Base-by-base conservation (phyloP, 2,888 invertebrate species). In the Agrochola macilenta region DNA sequence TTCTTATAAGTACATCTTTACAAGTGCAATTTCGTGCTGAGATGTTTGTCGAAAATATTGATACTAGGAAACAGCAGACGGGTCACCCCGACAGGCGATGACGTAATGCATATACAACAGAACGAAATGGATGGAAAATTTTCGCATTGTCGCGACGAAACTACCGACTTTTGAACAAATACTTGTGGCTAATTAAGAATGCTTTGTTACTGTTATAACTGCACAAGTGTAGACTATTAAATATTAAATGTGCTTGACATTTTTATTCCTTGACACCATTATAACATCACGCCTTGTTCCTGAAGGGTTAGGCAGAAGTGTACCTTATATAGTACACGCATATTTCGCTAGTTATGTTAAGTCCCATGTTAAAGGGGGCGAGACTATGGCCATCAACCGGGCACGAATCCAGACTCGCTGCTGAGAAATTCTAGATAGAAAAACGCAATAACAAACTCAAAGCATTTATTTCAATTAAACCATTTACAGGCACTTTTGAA, bases 71-170 rank as follows among this genome's bases (percentile, higher is more conserved):
- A 74, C 26, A 5, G 17, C 49, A 75, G 61, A 79, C 74, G 39
- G 54, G 66, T 60, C 69, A 75, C 23, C 58, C 52, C 73, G 74
- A 81, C 75, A 76, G 54, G 39, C 68, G 73, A 65, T 82, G 81
- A 81, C 82, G 76, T 69, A 74, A 83, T 35, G 49, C 54, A 83
- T 81, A 79, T 65, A 79, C 46, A 76, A 64, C 71, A 74, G 58
- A 49, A 74, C 76, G 79, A 76, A 73, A 74, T 72, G 2, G 66
- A 80, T 79, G 83, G 72, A 80, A 78, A 58, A 68, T 80, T 83
- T 85, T 69, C 64, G 46, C 69, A 74, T 39, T 69, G 66, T 83
- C 17, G 30, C 68, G 30, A 60, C n/a, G n/a, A 73, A 70, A 79
- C 20, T 52, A 60, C 35, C 35, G 35, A 43, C 23, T 72, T 73